Percentiles rank a stretch among this genome's conserved stretches.
These are phyloP conservation scores for Nansenia antarctica DNA, from an alignment of 2,113 vertebrate genomes.

Conservation along the genomic window DNA sequence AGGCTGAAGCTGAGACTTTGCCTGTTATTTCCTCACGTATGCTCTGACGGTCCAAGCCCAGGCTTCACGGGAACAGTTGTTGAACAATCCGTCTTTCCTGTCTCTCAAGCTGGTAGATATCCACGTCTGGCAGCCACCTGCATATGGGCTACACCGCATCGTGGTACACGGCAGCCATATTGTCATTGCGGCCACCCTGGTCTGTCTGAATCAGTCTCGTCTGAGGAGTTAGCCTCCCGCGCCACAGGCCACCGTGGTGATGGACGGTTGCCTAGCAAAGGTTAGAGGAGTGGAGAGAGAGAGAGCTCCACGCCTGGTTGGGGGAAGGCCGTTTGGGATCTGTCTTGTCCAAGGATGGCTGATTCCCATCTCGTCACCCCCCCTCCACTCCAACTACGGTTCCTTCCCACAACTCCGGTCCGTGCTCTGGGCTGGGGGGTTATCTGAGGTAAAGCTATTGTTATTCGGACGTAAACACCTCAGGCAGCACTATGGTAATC, in stretches of 20 bases:
- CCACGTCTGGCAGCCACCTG: neutral
- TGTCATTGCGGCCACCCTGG: slow-evolving; percentile 16
- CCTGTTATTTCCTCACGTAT: slow-evolving; percentile 64
- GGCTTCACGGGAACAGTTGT: slow-evolving; percentile 8
- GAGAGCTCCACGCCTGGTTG: slow-evolving; percentile 35
- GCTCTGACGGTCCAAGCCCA: slow-evolving; percentile 31
- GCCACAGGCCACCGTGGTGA: slow-evolving; percentile 42
- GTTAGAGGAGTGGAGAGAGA: slow-evolving; percentile 20
- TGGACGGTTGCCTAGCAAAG: slow-evolving; percentile 44
- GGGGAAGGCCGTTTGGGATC: slow-evolving; percentile 45
- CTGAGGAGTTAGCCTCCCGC: slow-evolving; percentile 27
- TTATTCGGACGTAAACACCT: slow-evolving; percentile 45
- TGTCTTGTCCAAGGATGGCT: slow-evolving; percentile 47
- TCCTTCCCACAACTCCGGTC: slow-evolving; percentile 32
- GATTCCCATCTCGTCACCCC: slow-evolving; percentile 47
- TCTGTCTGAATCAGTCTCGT: slow-evolving; percentile 17
- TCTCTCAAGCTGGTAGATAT: neutral
- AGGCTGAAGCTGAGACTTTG: slow-evolving; percentile 17
- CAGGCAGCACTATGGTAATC: neutral
- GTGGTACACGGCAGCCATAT: neutral
- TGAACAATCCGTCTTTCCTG: neutral
- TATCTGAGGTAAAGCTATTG: slow-evolving; percentile 38
- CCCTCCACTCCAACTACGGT: slow-evolving; percentile 33
- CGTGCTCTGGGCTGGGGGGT: slow-evolving; percentile 5
- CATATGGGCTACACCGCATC: neutral